These are phyloP conservation scores for Buphagus erythrorhynchus DNA, from an alignment of 2,797 vertebrate genomes.

Conservation along the genomic window DNA sequence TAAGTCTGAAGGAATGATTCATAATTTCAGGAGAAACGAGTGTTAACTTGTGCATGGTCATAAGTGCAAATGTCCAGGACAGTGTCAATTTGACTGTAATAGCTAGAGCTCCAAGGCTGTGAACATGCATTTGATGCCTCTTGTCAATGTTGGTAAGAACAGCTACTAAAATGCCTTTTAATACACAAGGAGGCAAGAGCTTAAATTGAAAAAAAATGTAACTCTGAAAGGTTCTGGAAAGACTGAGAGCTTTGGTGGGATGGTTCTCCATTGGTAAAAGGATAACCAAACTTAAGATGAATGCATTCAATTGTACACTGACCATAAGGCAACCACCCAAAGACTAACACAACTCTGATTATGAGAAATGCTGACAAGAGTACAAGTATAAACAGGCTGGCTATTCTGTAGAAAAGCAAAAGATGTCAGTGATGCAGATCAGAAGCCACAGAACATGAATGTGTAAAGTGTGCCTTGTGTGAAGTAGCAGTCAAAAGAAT, in stretches of 20 bases:
- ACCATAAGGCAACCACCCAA: background rate
- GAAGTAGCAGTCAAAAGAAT: background rate
- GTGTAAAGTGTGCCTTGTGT: background rate
- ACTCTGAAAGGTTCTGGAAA: background rate
- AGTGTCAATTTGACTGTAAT: background rate
- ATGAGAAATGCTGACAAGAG: background rate
- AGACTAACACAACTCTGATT: background rate
- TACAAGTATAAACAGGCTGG: background rate
- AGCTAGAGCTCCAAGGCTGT: background rate
- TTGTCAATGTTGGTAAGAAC: background rate
- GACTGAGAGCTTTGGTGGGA: background rate
- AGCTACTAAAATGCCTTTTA: background rate
- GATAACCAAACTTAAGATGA: background rate
- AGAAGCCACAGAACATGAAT: background rate
- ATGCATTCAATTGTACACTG: background rate
- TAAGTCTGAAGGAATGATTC: background rate
- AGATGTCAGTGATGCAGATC: accelerated
- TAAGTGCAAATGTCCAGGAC: background rate
- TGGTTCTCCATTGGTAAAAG: background rate
- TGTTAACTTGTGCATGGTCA: background rate
- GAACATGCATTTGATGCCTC: background rate
- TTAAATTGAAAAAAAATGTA: background rate
- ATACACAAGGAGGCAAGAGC: background rate
- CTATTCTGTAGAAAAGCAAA: background rate
- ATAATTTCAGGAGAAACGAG: background rate